Evolutionary conservation across 37 sponge, comb jelly and placozoan species (phyloP).

Genomic region (Hormiphora californensis): DNA sequence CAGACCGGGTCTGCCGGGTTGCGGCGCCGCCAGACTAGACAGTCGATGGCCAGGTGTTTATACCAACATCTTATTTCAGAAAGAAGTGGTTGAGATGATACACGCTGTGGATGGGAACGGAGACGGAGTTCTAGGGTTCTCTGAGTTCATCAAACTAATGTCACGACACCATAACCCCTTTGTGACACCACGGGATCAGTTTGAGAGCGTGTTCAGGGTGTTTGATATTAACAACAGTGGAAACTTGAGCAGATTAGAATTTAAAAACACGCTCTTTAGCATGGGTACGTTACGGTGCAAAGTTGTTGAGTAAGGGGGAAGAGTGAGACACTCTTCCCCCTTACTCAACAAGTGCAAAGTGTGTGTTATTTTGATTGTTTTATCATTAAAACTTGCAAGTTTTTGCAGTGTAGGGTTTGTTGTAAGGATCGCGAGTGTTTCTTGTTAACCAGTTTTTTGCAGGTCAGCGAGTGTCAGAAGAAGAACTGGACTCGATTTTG

Average conservation of each 20-base stretch:
- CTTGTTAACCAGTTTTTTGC: too few species aligned
- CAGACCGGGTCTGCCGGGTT: too few species aligned
- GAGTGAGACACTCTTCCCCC: too few species aligned
- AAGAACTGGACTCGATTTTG: not conserved
- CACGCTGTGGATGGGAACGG: conserved; percentile 1
- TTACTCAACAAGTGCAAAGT: too few species aligned
- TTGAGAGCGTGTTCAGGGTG: not conserved
- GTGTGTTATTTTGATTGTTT: too few species aligned
- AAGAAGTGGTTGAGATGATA: conserved; percentile 2
- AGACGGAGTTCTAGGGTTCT: not conserved
- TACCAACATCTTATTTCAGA: too few species aligned
- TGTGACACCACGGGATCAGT: not conserved
- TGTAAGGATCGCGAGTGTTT: too few species aligned
- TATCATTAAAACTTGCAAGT: too few species aligned
- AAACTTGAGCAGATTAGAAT: not conserved
- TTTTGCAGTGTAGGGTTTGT: too few species aligned
- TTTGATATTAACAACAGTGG: conserved; percentile 9
- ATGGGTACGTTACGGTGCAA: not conserved
- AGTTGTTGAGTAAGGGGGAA: not conserved
- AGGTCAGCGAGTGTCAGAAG: not conserved
- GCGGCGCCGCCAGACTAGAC: too few species aligned
- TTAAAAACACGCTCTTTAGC: not conserved
- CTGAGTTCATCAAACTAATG: not conserved
- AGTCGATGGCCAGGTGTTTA: too few species aligned
- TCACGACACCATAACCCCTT: not conserved